These are phyloP conservation scores for Neoniphon sammara DNA, from an alignment of 2,797 vertebrate species.

Conservation along the genomic window DNA sequence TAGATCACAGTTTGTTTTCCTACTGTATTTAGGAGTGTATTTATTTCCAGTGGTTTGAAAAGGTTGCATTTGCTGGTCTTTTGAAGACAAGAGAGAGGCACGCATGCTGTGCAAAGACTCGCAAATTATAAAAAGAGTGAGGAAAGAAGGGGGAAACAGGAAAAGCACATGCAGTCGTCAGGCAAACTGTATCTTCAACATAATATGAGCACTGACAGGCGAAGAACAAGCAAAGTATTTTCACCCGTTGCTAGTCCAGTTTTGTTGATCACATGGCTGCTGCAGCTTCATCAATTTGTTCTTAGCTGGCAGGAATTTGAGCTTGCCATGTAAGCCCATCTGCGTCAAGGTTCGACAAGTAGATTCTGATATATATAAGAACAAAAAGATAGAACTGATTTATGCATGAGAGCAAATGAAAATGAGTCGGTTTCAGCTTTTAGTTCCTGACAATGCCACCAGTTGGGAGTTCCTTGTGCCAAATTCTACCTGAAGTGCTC, in stretches of 20 bases:
- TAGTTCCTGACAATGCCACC: constrained; percentile 37
- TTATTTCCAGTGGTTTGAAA: constrained; percentile 69
- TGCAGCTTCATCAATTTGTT: constrained; percentile 22
- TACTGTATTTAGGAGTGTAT: constrained; percentile 74
- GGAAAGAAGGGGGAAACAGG: constrained; percentile 18
- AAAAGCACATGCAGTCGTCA: constrained; percentile 27
- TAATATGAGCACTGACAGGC: constrained; percentile 27
- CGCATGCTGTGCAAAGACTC: constrained; percentile 71
- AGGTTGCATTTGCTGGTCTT: constrained; percentile 74
- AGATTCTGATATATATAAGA: constrained; percentile 18
- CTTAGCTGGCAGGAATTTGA: constrained; percentile 19
- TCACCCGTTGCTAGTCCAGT: no score
- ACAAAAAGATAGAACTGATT: constrained; percentile 13
- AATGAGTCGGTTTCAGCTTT: constrained; percentile 47
- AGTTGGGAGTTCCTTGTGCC: constrained; percentile 33
- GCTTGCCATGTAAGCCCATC: constrained; percentile 12
- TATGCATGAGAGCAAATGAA: background rate
- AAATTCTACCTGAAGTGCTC: constrained; percentile 33
- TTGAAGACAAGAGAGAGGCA: constrained; percentile 74
- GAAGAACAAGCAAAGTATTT: constrained; percentile 30
- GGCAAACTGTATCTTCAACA: constrained; percentile 47
- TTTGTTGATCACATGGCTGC: constrained; percentile 21
- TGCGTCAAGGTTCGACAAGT: constrained; percentile 7
- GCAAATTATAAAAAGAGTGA: constrained; percentile 71
- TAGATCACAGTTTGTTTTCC: constrained; percentile 77